Base-by-base conservation (phyloP, 2,888 invertebrate species). In the Drosophila longiperda region DNA sequence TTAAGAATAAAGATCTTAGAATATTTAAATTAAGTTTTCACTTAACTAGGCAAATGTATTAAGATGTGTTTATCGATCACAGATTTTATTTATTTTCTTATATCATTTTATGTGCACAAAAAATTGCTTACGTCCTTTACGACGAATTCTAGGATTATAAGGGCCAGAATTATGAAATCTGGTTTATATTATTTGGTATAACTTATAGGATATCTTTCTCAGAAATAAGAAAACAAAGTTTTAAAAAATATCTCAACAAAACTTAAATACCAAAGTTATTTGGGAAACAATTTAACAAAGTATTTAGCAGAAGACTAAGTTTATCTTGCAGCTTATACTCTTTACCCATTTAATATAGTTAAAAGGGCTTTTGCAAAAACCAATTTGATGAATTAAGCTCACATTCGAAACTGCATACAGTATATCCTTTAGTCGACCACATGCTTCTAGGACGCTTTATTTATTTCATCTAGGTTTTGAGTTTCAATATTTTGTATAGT, bases 381-480 rank as follows among this genome's bases (percentile, higher is more conserved):
- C 3, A 6, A 12, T 20, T 20, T 20, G 11, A 1, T 20, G 3
- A 6, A 7, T 20, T 20, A 1, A 7, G 12, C 12, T 15, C 8
- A 15, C 15, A 4, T 15, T 23, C 4, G 12, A 2, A 45, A 8
- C 4, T 45, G 4, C 45, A 15, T 2, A 42, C 8, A 42, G 57
- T 20, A 42, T 42, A 42, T 57, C n/a, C 11, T 20, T n/a, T 32
- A 23, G 57, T 23, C 42, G 20, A 5, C 3, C 17, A 17, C 1
- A 11, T 29, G 11, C n/a, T 26, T n/a, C 17, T 32, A n/a, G 6
- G 15, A 3, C 29, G 9, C 7, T n/a, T n/a, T 36, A 17, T 73
- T 58, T 62, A 73, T 73, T 71, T 53, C 65, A 67, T 73, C 72
- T 73, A 68, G 58, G 63, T 68, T 68, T 81, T 75, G 48, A 63